These are phyloP conservation scores for Lycaon pictus DNA, from an alignment of 2,113 vertebrate genomes.

Conservation along the genomic window DNA sequence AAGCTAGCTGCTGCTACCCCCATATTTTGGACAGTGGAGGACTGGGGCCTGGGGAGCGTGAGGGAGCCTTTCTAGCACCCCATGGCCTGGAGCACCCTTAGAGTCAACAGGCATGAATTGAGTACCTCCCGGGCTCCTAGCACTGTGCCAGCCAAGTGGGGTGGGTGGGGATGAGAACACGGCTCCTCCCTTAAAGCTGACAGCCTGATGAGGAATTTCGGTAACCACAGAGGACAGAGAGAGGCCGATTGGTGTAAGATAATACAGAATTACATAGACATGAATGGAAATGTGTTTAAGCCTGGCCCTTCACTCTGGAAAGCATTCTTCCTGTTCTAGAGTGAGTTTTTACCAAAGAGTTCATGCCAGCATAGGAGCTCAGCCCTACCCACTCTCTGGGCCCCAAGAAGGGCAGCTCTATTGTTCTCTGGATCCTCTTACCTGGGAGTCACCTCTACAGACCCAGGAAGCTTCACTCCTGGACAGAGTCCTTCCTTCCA, in stretches of 20 bases:
- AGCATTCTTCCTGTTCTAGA: neutral
- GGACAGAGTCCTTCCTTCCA: neutral
- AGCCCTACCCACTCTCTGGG: neutral
- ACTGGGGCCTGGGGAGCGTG: neutral
- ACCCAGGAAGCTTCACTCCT: neutral
- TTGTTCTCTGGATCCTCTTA: neutral
- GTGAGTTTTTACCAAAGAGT: neutral
- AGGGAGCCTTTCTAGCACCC: neutral
- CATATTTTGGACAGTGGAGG: neutral
- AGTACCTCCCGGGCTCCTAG: neutral
- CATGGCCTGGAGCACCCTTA: neutral
- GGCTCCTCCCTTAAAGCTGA: neutral
- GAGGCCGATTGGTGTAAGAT: neutral
- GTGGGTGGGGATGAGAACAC: neutral
- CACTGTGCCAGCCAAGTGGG: too few relatives aligned
- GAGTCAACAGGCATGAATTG: neutral
- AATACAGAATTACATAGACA: too few relatives aligned
- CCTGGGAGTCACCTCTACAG: neutral
- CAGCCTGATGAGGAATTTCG: neutral
- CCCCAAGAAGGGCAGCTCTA: neutral
- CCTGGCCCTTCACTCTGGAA: neutral
- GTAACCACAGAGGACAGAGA: neutral
- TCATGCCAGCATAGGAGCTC: neutral
- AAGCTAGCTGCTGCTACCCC: neutral
- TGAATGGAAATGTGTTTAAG: fast-evolving